Evolutionary conservation across 2,113 vertebrate species (phyloP), one percentile per base, ranked within the genome.

Genomic region (Hyperoodon ampullatus): DNA sequence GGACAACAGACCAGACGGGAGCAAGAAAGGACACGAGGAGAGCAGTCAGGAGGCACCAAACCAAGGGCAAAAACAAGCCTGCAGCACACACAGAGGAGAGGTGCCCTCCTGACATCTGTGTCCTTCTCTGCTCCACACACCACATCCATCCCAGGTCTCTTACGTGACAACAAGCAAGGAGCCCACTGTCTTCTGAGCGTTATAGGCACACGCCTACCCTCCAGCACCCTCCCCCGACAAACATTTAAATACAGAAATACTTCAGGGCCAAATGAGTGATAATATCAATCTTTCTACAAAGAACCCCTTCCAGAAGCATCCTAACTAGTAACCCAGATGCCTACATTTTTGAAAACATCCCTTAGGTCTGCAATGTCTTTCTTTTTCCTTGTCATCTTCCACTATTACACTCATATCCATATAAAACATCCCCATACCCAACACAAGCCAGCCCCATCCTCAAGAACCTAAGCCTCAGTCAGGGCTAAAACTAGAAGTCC

Each of bases 121-220:
- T 23, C 21, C 6, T 12, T 9, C 81, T 85, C 23, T 18, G 33
- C 19, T 1, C 15, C 26, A 21, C 10, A 53, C 19, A 0, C 21
- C 19, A 28, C 6, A 39, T 7, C 47, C 30, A 14, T 3, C n/a
- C 44, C 10, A 35, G 50, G 12, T 16, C 28, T 12, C 55, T 28
- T 53, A 6, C 0, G 0, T 8, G 1, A 81, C 4, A 8, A 70
- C 0, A 1, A 4, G 28, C 33, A 53, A 50, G 26, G 24, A 33
- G 42, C 8, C 28, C 10, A 3, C 18, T 18, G 65, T 28, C 35
- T 72, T 19, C 33, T 47, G 28, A 35, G 35, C 33, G 0, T 23
- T 15, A 8, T 2, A 24, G 7, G n/a, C 68, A 30, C 0, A 3
- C 13, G 55, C 61, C 71, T 47, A 68, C 28, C 42, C 28, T 26